Evolutionary conservation across 2,113 vertebrate genomes (phyloP), one percentile per base, ranked within the genome.

Genomic region (Casuarius casuarius): DNA sequence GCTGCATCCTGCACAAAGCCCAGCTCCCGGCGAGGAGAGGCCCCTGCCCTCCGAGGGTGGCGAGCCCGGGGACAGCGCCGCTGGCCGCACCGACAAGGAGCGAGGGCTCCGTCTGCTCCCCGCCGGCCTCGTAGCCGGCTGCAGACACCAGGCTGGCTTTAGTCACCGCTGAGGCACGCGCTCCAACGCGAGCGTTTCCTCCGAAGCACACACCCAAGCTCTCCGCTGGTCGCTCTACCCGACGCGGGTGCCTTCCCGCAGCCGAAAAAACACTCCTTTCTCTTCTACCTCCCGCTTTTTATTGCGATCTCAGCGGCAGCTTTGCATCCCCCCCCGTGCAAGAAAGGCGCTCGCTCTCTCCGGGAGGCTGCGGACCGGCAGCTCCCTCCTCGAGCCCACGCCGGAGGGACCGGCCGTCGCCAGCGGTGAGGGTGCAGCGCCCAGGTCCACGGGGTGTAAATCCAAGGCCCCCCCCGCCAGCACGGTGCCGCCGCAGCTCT

Each of bases 401-500:
- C 19, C 12, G 31, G 42, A 70, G 44, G 21, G 20, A 16, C 29
- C n/a, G 22, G 19, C 20, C 67, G 28, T 31, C 29, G 7, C 10
- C 40, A 12, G 28, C 14, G 44, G 9, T 19, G 20, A 29, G 21
- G 3, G 21, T 19, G 31, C 67, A n/a, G 33, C 14, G 13, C 28
- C 21, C 31, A 44, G 33, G 48, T 23, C 46, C 33, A 29, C 9
- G 11, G 19, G 46, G 46, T 18, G 12, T 48, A 48, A 48, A 48
- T 28, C 54, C 54, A 56, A 8, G 14, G 26, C 13, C 12, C 52
- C 22, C 22, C 7, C 10, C 26, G 5, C 7, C 7, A 7, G 28
- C 1, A 13, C 12, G 0, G 0, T 0, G 0, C 33, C 35, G 2
- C 1, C 19, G 8, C 6, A 6, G 58, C 19, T 58, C 67, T 70